Evolutionary conservation across 1,140 invertebrate species (phyloP), one percentile per base, ranked within the genome.

Genomic region (Trachymyrmex septentrionalis): DNA sequence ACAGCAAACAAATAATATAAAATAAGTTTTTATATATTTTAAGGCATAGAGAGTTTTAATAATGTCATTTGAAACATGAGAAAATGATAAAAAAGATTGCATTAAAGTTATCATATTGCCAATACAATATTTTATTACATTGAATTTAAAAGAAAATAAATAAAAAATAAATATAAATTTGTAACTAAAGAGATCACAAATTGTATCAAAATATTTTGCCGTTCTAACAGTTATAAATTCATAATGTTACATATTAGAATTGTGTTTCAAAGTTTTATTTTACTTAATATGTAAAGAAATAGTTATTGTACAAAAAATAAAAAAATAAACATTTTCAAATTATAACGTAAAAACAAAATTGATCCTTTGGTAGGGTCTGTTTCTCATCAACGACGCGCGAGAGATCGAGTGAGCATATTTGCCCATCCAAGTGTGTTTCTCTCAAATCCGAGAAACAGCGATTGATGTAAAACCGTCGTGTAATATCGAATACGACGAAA

Each of bases 401-500:
- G 64, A 71, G 34, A 57, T 72, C 55, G 14, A 44, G 21, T 50
- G 50, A 44, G n/a, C 57, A 44, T 55, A 50, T 5, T 14, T 84
- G 69, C n/a, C 63, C 44, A 57, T 38, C n/a, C 69, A 16, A 5
- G 21, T n/a, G 67, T 16, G 24, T 27, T 75, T 75, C 55, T 61
- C 69, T 34, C 24, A 12, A 73, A 73, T 61, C 38, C 3, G 50
- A 34, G 30, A 81, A 73, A 73, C 19, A 44, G 14, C 55, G 69
- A 75, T 84, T 57, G 38, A 73, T 73, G 80, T 75, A 84, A 73
- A 84, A 84, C 57, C 55, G 69, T 84, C 55, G 38, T 84, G 71
- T 75, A 75, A 88, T 87, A 87, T 82, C 88, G 88, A 72, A 72
- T 57, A 71, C 78, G 69, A 57, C 80, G 80, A 81, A 81, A 90